These are phyloP conservation scores for Meloidogyne exigua DNA, from an alignment of 1,140 invertebrate species.

Conservation along the genomic window DNA sequence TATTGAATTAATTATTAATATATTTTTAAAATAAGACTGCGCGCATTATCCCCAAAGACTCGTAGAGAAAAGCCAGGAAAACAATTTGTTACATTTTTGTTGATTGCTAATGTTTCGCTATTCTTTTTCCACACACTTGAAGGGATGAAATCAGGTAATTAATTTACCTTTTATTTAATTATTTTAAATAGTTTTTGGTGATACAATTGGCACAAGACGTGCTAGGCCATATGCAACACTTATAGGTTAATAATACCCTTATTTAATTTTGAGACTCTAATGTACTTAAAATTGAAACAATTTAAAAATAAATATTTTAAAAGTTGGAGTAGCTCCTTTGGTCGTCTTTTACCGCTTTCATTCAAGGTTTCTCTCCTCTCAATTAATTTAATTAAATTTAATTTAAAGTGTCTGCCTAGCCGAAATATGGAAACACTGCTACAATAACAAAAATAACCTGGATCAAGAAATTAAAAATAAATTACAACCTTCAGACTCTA, in stretches of 20 bases:
- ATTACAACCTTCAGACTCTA: neutral
- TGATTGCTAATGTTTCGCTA: constrained; percentile 60
- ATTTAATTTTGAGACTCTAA: no score
- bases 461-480: neutral
- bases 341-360: constrained; percentile 59
- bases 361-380: constrained; percentile 1
- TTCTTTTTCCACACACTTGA: constrained; percentile 63
- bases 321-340: constrained; percentile 50
- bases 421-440: constrained; percentile 50
- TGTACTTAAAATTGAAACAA: neutral
- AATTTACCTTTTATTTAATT: neutral
- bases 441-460: constrained; percentile 35
- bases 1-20: neutral
- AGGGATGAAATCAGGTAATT: constrained; percentile 46
- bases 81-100: constrained; percentile 62
- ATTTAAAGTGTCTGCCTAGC: constrained; percentile 46
- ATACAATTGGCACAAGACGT: constrained; percentile 29
- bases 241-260: constrained; percentile 42
- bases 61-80: constrained; percentile 56
- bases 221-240: constrained; percentile 51
- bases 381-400: neutral
- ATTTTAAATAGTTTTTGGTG: constrained; percentile 40
- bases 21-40: constrained; percentile 43
- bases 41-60: constrained; percentile 42
- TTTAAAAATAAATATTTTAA: neutral